phyloP scores from a whole-genome alignment of 2,113 vertebrate species.

The Panthera leo region DNA sequence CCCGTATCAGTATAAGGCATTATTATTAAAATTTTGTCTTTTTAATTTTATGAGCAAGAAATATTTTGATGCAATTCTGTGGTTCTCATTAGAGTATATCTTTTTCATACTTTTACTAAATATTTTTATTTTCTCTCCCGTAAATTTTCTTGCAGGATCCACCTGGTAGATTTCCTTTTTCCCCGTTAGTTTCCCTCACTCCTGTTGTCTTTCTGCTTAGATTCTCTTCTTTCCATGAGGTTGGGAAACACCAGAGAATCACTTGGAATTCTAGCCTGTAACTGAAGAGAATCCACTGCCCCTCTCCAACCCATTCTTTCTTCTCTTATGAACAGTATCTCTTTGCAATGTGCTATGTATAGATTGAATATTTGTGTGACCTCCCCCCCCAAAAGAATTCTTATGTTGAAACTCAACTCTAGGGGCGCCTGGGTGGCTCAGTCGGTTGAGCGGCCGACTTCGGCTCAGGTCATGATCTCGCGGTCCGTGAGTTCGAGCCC shows the following conservation, averaged over 20 bases:
- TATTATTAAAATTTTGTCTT: background rate
- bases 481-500: too few relatives aligned
- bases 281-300: background rate
- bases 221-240: background rate
- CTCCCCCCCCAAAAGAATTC: background rate
- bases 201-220: background rate
- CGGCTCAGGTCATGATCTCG: too few relatives aligned
- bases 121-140: background rate
- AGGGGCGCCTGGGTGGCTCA: too few relatives aligned
- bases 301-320: background rate
- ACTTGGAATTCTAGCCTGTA: background rate
- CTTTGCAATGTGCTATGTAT: background rate
- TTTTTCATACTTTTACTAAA: background rate
- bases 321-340: background rate
- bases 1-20: background rate
- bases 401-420: background rate
- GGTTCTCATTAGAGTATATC: background rate
- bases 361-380: background rate
- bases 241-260: background rate
- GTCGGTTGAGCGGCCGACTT: too few relatives aligned
- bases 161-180: background rate
- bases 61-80: background rate
- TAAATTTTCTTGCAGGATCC: background rate
- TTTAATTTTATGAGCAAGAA: background rate
- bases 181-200: background rate